A percentile compares a stretch with the other conserved stretches of the same genome.
Conservation (phyloP, 2,888 invertebrate genomes). For the Acleris sparsana region DNA sequence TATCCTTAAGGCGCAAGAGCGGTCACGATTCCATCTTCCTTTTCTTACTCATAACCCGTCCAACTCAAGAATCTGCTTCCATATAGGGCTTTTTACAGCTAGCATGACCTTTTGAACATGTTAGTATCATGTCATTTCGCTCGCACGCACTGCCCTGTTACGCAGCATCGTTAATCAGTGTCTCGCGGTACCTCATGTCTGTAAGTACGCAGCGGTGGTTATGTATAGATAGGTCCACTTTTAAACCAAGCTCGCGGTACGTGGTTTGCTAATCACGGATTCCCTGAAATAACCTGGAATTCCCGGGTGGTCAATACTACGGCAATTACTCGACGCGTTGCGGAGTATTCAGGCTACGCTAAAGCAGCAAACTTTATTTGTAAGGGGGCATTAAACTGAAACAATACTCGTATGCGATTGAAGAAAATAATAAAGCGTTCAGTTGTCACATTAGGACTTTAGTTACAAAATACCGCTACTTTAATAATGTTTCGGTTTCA, state of each 20-base stretch:
- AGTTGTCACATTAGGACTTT: too few relatives aligned
- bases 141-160: constrained; percentile 42
- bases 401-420: too few relatives aligned
- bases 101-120: constrained; percentile 47
- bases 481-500: constrained; percentile 3
- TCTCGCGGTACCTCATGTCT: constrained; percentile 40
- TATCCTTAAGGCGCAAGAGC: constrained; percentile 60
- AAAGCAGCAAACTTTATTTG: too few relatives aligned
- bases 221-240: constrained; percentile 46
- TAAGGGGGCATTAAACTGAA: too few relatives aligned
- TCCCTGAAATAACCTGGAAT: constrained; percentile 71
- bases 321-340: constrained; percentile 44
- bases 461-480: not conserved
- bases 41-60: constrained; percentile 50
- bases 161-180: constrained; percentile 51
- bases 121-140: constrained; percentile 47
- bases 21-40: constrained; percentile 61
- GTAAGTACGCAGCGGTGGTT: constrained; percentile 39
- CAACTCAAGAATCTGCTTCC: constrained; percentile 45
- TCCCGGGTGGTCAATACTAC: constrained; percentile 57
- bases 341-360: constrained; percentile 1
- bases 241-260: constrained; percentile 46
- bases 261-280: constrained; percentile 62
- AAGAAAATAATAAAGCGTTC: too few relatives aligned
- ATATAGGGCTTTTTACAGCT: constrained; percentile 44